Conservation (phyloP, 2,113 vertebrate species). For the Megalops atlanticus region DNA sequence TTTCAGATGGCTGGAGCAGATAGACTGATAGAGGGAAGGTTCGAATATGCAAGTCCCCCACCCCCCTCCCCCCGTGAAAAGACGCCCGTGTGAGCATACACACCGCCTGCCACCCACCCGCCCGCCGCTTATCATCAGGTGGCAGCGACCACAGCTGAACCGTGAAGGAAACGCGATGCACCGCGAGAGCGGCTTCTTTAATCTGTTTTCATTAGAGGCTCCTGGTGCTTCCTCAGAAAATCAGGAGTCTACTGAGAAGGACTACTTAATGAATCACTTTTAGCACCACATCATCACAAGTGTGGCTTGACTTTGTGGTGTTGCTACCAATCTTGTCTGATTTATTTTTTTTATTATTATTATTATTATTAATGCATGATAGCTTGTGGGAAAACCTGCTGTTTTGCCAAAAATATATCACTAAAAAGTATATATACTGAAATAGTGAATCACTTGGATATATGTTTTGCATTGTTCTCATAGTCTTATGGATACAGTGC, state of each 20-base stretch:
- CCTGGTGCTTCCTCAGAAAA: slow-evolving; percentile 16
- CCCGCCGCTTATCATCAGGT: slow-evolving; percentile 10
- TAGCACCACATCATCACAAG: background rate
- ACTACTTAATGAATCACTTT: slow-evolving; percentile 15
- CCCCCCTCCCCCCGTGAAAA: too few relatives aligned
- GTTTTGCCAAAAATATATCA: background rate
- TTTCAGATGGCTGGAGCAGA: background rate
- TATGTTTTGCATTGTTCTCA: background rate
- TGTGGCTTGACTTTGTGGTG: slow-evolving; percentile 14
- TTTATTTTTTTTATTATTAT: too few relatives aligned
- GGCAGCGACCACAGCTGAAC: slow-evolving; percentile 8
- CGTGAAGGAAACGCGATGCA: slow-evolving; percentile 6
- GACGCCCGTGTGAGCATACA: background rate
- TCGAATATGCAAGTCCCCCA: background rate
- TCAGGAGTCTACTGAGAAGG: background rate
- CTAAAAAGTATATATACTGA: background rate
- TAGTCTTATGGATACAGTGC: background rate
- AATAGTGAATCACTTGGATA: background rate
- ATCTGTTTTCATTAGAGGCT: slow-evolving; percentile 14
- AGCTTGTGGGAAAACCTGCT: background rate
- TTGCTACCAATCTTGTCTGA: too few relatives aligned
- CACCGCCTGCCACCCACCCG: background rate
- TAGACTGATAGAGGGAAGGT: background rate
- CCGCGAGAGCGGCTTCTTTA: slow-evolving; percentile 3
- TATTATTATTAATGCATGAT: background rate